Conservation (phyloP, 2,113 vertebrate genomes). For the Seriola quinqueradiata region DNA sequence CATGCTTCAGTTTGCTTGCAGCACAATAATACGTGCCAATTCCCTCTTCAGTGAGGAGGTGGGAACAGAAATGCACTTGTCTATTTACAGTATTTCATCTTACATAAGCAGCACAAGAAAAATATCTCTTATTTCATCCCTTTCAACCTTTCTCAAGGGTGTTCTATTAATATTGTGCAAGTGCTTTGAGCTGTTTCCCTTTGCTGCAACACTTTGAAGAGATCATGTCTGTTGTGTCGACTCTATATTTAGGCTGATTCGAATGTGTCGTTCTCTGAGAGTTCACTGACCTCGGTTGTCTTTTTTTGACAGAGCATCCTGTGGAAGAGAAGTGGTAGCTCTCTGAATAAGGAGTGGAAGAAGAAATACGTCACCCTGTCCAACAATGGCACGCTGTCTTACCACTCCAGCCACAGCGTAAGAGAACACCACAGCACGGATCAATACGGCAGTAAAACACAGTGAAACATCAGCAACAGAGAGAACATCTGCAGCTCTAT, state of each 20-base stretch:
- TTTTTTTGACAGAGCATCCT: constrained; percentile 89
- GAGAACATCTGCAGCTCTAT: constrained; percentile 9
- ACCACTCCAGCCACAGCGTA: constrained; percentile 95
- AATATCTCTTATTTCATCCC: constrained; percentile 38
- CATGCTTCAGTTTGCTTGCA: constrained; percentile 11
- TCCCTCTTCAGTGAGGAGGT: constrained; percentile 23
- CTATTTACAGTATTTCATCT: constrained; percentile 50
- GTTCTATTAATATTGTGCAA: constrained; percentile 60
- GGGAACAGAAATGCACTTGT: constrained; percentile 28
- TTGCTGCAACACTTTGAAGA: constrained; percentile 44
- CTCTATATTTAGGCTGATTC: constrained; percentile 54
- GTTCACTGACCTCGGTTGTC: not conserved
- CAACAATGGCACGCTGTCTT: constrained; percentile 92
- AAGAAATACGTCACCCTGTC: constrained; percentile 96
- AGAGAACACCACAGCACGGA: constrained; percentile 68
- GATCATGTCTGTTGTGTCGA: not conserved
- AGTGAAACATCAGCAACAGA: not conserved
- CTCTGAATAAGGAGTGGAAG: constrained; percentile 99
- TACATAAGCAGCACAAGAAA: constrained; percentile 48
- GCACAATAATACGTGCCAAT: not conserved
- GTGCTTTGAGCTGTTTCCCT: constrained; percentile 43
- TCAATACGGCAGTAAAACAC: constrained; percentile 47
- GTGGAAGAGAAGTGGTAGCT: constrained; percentile 94
- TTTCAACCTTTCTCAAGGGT: constrained; percentile 47
- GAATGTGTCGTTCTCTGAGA: too few relatives aligned